Conservation (phyloP, 2,797 vertebrate species). For the Babyrousa celebensis region DNA sequence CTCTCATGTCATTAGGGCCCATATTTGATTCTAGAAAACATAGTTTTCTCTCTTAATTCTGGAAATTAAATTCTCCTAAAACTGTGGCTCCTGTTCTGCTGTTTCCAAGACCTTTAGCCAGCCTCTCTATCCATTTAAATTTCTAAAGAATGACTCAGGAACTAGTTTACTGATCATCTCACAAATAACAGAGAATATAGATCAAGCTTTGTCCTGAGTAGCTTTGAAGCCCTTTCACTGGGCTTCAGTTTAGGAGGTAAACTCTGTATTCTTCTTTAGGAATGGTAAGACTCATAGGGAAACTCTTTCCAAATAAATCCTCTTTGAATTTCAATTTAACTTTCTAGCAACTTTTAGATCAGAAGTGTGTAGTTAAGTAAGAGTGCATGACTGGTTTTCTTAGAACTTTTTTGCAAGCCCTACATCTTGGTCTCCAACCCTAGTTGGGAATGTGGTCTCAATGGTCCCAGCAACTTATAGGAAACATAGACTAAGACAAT, state of each 20-base stretch:
- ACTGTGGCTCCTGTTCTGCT: not conserved
- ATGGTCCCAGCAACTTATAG: not conserved
- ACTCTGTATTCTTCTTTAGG: not conserved
- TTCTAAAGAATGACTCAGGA: not conserved
- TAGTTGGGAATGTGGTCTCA: not conserved
- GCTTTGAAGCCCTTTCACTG: not conserved
- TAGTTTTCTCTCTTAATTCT: not conserved
- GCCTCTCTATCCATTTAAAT: not conserved
- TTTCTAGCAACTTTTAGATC: not conserved
- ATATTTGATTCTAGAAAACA: not conserved
- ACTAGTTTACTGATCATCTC: not conserved
- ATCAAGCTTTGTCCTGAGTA: not conserved
- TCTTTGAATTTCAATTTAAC: not conserved
- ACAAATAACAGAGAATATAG: not conserved
- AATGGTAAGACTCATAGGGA: not conserved
- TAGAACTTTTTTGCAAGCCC: not conserved
- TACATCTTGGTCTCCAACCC: not conserved
- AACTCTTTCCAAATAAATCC: not conserved
- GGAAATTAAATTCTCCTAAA: not conserved
- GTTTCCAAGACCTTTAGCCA: not conserved
- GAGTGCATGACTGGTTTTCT: not conserved
- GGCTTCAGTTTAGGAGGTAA: not conserved
- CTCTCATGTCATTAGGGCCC: not conserved
- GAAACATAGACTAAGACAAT: not conserved
- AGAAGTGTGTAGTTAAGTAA: not conserved